Percentiles rank a stretch among this genome's conserved stretches.
Conservation (phyloP, 2,797 vertebrate genomes). For the Alauda arvensis region DNA sequence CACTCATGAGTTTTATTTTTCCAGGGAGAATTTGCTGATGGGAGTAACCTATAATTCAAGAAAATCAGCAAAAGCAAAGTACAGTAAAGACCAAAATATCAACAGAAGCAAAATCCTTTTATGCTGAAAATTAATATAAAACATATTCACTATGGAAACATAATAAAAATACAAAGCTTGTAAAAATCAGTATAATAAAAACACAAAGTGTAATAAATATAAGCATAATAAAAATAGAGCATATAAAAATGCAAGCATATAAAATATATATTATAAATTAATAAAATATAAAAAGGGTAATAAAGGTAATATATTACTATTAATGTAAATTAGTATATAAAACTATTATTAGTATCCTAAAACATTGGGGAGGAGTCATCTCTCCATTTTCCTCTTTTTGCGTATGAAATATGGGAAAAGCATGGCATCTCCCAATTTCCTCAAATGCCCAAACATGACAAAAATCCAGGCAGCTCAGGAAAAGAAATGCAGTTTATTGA, state of each 20-base stretch:
- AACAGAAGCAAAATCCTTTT: neutral
- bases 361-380: neutral
- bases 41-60: slow-evolving; percentile 1
- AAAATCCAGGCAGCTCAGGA: neutral
- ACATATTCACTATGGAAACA: neutral
- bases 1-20: slow-evolving; percentile 24
- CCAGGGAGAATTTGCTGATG: slow-evolving; percentile 22
- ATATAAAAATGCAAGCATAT: neutral
- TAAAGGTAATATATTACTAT: neutral
- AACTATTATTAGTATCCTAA: neutral
- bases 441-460: neutral
- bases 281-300: neutral
- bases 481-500: neutral
- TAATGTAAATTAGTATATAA: neutral
- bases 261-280: neutral
- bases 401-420: neutral
- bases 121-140: neutral
- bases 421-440: neutral
- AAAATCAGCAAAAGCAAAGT: slow-evolving; percentile 3
- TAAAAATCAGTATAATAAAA: neutral
- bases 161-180: neutral
- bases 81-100: neutral
- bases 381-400: neutral
- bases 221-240: neutral
- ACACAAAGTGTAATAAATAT: neutral